phyloP scores from a whole-genome alignment of 2,797 vertebrate genomes.

The Melanotaenia boesemani region DNA sequence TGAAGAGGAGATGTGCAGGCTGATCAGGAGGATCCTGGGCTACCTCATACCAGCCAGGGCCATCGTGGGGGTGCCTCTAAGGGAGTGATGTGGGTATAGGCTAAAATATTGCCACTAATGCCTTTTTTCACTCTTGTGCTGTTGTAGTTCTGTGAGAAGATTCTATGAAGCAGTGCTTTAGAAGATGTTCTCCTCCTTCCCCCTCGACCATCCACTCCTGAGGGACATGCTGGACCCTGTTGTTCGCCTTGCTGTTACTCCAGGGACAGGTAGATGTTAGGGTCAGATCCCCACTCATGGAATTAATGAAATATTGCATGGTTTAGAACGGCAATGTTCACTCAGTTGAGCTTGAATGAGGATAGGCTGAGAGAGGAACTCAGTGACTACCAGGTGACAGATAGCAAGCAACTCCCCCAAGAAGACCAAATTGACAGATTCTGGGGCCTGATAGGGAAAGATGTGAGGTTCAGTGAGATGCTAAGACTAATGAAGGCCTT shows the following conservation, averaged over 20 bases:
- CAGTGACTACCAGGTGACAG: constrained; percentile 11
- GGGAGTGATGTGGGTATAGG: too few relatives aligned
- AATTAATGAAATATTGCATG: too few relatives aligned
- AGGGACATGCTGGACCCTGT: constrained; percentile 11
- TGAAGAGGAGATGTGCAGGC: too few relatives aligned
- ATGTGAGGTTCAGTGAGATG: constrained; percentile 9
- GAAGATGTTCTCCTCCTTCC: constrained; percentile 5
- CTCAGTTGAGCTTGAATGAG: not conserved
- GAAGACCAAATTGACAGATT: constrained; percentile 2
- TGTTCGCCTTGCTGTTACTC: not conserved
- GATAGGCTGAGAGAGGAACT: constrained; percentile 8
- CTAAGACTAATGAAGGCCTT: constrained; percentile 10
- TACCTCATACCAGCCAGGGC: too few relatives aligned
- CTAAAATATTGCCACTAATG: too few relatives aligned
- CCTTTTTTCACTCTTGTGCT: too few relatives aligned
- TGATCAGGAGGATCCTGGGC: too few relatives aligned
- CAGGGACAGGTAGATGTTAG: constrained; percentile 5
- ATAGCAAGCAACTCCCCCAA: not conserved
- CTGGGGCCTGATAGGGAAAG: constrained; percentile 8
- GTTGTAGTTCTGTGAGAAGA: too few relatives aligned
- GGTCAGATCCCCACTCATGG: too few relatives aligned
- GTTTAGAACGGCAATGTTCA: constrained; percentile 1
- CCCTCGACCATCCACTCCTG: constrained; percentile 1
- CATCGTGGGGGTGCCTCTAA: too few relatives aligned
- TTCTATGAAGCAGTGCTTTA: too few relatives aligned